Base-by-base conservation (phyloP, 2,797 vertebrate genomes). In the Lophius americanus region DNA sequence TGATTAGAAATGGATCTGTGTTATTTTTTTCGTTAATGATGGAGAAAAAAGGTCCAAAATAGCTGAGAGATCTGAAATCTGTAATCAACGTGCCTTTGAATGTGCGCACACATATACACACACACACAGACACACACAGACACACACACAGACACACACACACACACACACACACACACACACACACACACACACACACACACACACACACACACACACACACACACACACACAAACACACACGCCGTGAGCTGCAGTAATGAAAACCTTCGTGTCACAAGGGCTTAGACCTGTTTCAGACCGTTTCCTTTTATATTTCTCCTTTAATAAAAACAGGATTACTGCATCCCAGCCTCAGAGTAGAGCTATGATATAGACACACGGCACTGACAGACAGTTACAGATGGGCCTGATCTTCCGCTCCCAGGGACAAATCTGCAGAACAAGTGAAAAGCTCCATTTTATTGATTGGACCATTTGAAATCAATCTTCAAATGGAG, bases 291-390 rank as follows among this genome's bases (percentile, higher is more conserved):
- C 78, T 72, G 68, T 86, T 86, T 86, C 83, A 86, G 75, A 84
- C 51, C 56, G 68, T 84, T 89, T 88, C 78, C 73, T 83, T 86
- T 81, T 85, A 85, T 88, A 85, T 85, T 83, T 10, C 43, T 75
- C 43, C 67, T 92, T 88, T 90, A 91, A 92, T 92, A 92, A 93
- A 92, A 91, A 81, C 36, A 65, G 90, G 87, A 91, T 93, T 91
- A 92, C 57, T 14, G 55, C 41, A 3, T 61, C 70, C 50, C 60
- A 65, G 67, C 43, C 50, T 9, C 58, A 52, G 82, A 41, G 44
- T 58, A 48, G 47, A 62, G 51, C 64, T 70, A 67, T 81, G 72
- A 85, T 86, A 83, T 66, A 63, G 68, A 86, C 70, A 47, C 59
- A 64, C 49, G 58, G 39, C 36, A 33, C 69, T 61, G 70, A 70